phyloP scores from a whole-genome alignment of 2,888 invertebrate species.

The Mythimna ferrago region DNA sequence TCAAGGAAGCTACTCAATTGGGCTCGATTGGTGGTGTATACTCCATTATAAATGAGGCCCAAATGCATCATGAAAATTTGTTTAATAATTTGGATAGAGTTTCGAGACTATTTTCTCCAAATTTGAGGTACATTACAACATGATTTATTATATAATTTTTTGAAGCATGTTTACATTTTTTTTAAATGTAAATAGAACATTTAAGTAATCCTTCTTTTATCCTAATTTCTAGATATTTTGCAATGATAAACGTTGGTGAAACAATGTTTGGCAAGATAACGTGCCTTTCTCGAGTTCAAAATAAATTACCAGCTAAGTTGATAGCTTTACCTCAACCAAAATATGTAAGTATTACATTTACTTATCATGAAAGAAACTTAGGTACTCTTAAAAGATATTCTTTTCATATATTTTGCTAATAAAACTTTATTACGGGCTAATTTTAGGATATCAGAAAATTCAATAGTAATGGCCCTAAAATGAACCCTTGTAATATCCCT shows the following conservation, averaged over 20 bases:
- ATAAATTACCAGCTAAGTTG: conserved; percentile 61
- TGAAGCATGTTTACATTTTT: not conserved
- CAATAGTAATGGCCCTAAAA: not conserved
- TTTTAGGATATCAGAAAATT: not conserved
- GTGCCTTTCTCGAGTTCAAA: conserved; percentile 55
- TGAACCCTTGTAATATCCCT: not conserved
- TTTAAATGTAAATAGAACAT: too few relatives aligned
- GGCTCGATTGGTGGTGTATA: conserved; percentile 69
- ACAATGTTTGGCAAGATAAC: conserved; percentile 52
- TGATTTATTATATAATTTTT: not conserved
- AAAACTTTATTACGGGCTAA: not conserved
- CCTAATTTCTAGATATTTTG: conserved; percentile 42
- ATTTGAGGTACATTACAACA: conserved; percentile 66
- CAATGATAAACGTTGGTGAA: conserved; percentile 35
- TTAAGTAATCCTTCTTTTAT: not conserved
- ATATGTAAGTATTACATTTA: conserved; percentile 35
- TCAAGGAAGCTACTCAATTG: conserved; percentile 56
- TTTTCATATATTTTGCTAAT: too few relatives aligned
- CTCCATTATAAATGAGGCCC: conserved; percentile 45
- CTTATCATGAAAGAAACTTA: not conserved
- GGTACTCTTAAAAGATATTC: too few relatives aligned
- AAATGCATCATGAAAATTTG: conserved; percentile 43
- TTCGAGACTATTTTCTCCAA: conserved; percentile 66
- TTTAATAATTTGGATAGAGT: conserved; percentile 64
- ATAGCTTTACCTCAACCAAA: conserved; percentile 34